phyloP scores from a whole-genome alignment of 2,113 vertebrate genomes.

The Actenoides hombroni region DNA sequence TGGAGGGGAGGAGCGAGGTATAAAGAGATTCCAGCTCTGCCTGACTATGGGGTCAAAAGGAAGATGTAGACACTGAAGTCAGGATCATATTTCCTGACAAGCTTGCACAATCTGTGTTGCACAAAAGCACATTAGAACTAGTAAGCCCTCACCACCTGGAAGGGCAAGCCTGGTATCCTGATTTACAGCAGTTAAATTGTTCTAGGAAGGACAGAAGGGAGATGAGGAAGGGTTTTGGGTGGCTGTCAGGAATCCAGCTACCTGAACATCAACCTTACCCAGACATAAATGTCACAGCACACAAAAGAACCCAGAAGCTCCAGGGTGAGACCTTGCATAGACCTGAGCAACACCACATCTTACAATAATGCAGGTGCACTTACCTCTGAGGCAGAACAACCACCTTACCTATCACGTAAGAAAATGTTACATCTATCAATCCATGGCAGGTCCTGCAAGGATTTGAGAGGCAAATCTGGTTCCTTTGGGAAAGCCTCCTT shows the following conservation, averaged over 20 bases:
- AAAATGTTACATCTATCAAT: conserved; percentile 60
- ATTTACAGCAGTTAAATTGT: background rate
- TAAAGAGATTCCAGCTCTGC: background rate
- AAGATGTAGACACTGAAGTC: background rate
- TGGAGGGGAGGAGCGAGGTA: background rate
- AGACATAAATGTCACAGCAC: background rate
- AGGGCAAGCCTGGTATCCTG: background rate
- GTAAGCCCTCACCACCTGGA: background rate
- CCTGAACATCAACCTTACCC: background rate
- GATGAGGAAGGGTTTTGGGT: background rate
- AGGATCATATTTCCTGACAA: background rate
- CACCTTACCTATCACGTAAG: conserved; percentile 62
- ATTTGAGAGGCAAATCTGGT: background rate
- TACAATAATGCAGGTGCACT: background rate
- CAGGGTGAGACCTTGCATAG: background rate
- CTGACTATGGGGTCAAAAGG: background rate
- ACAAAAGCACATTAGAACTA: background rate
- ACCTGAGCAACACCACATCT: background rate
- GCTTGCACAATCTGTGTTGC: background rate
- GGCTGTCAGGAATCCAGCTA: background rate
- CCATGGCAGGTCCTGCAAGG: conserved; percentile 13
- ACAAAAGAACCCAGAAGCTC: background rate
- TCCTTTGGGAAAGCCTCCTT: conserved; percentile 32
- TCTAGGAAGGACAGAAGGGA: background rate
- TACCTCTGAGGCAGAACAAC: background rate